A percentile compares a stretch with the other conserved stretches of the same genome.
Evolutionary conservation across 2,888 invertebrate genomes (phyloP).

Genomic region (Mimumesa dahlbomi): DNA sequence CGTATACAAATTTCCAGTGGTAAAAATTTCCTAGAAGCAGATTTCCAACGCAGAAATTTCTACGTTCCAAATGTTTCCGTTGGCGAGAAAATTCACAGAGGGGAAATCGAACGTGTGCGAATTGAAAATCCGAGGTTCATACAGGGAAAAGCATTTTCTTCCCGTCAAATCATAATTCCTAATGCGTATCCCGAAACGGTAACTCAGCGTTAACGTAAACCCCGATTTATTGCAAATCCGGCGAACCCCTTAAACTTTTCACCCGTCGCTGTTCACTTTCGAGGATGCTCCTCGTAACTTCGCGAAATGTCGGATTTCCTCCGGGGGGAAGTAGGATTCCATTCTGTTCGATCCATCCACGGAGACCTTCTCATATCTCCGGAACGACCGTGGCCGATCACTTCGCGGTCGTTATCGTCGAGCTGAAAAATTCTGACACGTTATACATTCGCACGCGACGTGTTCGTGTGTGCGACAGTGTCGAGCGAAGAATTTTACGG

Average conservation of each 20-base stretch:
- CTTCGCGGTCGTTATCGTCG: conserved; percentile 19
- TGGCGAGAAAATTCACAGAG: too few species aligned
- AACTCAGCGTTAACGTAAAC: too few species aligned
- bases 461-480: conserved; percentile 15
- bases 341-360: conserved; percentile 23
- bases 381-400: not conserved
- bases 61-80: too few species aligned
- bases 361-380: conserved; percentile 6
- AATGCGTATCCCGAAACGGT: too few species aligned
- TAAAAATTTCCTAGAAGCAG: too few species aligned
- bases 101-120: too few species aligned
- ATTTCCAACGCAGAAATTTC: too few species aligned
- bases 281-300: not conserved
- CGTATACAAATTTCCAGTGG: too few species aligned
- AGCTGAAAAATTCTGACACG: conserved; percentile 29
- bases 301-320: conserved; percentile 15
- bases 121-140: too few species aligned
- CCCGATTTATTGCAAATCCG: not conserved
- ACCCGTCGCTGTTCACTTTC: not conserved
- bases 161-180: too few species aligned
- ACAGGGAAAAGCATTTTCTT: too few species aligned
- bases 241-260: not conserved
- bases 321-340: conserved; percentile 9
- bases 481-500: conserved; percentile 40
- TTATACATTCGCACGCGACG: not conserved